Percentiles rank a stretch among this genome's conserved stretches.
Evolutionary conservation across 2,888 invertebrate genomes (phyloP).

Genomic region (Cataglyphis livida): DNA sequence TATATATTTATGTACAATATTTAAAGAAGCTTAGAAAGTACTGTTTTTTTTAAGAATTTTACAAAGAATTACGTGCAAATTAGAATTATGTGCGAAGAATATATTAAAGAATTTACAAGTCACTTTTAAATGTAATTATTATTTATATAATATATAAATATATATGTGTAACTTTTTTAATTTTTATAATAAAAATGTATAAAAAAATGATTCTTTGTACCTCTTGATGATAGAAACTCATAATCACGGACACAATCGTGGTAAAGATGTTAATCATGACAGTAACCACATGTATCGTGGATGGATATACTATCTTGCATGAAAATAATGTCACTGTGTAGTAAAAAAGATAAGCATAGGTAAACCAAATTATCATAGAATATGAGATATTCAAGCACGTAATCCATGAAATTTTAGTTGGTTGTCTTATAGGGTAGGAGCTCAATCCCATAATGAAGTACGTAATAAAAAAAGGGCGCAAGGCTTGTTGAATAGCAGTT

Average conservation of each 20-base stretch:
- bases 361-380: constrained; percentile 1
- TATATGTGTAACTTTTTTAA: background rate
- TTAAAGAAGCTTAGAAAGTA: background rate
- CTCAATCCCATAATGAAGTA: background rate
- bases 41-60: too few species aligned
- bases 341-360: background rate
- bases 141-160: background rate
- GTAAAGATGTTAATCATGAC: too few species aligned
- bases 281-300: background rate
- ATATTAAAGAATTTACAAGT: too few species aligned
- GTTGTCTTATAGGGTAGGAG: background rate
- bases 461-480: background rate
- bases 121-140: too few species aligned
- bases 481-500: background rate
- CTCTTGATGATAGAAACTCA: constrained; percentile 7
- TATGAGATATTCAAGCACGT: background rate
- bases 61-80: too few species aligned
- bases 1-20: background rate
- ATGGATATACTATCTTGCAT: background rate
- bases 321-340: background rate
- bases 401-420: background rate
- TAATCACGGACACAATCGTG: background rate
- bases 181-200: background rate
- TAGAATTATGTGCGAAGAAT: too few species aligned
- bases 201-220: background rate